Base-by-base conservation (phyloP, 2,113 vertebrate species). In the Megaleporinus macrocephalus region DNA sequence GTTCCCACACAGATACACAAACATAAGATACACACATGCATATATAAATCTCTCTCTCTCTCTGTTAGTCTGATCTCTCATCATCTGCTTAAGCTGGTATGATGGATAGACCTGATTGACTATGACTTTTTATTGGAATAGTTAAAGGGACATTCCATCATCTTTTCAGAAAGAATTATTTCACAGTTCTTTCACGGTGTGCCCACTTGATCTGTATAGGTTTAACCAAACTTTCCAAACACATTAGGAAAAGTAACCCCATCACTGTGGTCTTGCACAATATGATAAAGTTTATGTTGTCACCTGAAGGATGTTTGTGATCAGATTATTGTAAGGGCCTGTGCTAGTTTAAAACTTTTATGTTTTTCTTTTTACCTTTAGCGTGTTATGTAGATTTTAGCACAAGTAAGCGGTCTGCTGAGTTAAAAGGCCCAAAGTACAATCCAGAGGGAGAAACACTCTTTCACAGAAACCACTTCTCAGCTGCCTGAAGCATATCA, bases 1-100 rank as follows among this genome's bases (percentile, higher is more conserved):
- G 26, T 74, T 57, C 70, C n/a, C 49, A 57, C 18, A 68, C 53
- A 44, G 18, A 57, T 16, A 57, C 73, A 66, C 36, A 69, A 61
- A 73, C 26, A 62, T 14, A 41, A 57, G 30, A 36, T 18, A 29
- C 20, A 44, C 27, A 61, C 10, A 11, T n/a, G 44, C 33, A 79
- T 49, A 79, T 26, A 62, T 26, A 53, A 59, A 47, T 30, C 30
- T 66, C 59, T 29, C 41, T 75, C 76, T 30, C 18, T 29, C 26
- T 47, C 22, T 78, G 29, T 51, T n/a, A 47, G 11, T 59, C 11
- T 29, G 55, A 53, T 36, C 65, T 79, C 63, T 36, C 65, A 69
- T 79, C 63, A 36, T 71, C 59, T 73, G 36, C 44, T 62, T 61
- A 75, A 53, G 61, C 59, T 75, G 57, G 22, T 59, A 81, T 66